Conservation (phyloP, 2,888 invertebrate genomes). For the Melanostoma scalare region DNA sequence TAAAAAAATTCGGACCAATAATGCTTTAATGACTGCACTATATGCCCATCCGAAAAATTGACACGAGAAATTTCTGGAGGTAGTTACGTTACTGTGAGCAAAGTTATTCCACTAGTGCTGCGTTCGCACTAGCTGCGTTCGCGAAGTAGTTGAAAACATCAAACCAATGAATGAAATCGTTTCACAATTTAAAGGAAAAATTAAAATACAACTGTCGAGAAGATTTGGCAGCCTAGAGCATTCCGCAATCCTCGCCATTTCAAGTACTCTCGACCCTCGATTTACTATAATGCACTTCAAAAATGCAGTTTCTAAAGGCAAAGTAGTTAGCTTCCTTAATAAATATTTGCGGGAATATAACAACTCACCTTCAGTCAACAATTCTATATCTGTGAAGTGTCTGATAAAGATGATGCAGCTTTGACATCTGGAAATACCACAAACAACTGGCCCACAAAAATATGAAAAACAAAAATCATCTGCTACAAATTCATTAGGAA, state of each 20-base stretch:
- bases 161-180: slow-evolving; percentile 28
- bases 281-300: slow-evolving; percentile 49
- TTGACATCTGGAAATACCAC: slow-evolving; percentile 60
- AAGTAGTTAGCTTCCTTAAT: slow-evolving; percentile 43
- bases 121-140: too few species aligned
- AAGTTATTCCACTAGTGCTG: slow-evolving; percentile 50
- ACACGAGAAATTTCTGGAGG: slow-evolving; percentile 47
- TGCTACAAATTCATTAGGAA: slow-evolving; percentile 17
- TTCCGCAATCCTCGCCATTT: slow-evolving; percentile 30
- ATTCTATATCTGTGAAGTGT: slow-evolving; percentile 36
- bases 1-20: too few species aligned
- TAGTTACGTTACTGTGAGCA: slow-evolving; percentile 51
- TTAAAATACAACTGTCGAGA: slow-evolving; percentile 31
- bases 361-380: slow-evolving; percentile 29
- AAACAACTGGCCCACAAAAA: slow-evolving; percentile 50
- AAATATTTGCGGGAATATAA: slow-evolving; percentile 19
- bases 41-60: slow-evolving; percentile 39
- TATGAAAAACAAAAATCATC: slow-evolving; percentile 46
- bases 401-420: slow-evolving; percentile 35
- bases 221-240: too few species aligned
- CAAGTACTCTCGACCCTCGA: slow-evolving; percentile 46
- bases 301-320: slow-evolving; percentile 41
- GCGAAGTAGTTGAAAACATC: slow-evolving; percentile 30
- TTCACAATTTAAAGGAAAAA: slow-evolving; percentile 39
- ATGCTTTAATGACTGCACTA: too few species aligned